A percentile compares a stretch with the other conserved stretches of the same genome.
phyloP scores from a whole-genome alignment of 53 echinoderm and acorn worm genomes.

The Mesocentrotus franciscanus region DNA sequence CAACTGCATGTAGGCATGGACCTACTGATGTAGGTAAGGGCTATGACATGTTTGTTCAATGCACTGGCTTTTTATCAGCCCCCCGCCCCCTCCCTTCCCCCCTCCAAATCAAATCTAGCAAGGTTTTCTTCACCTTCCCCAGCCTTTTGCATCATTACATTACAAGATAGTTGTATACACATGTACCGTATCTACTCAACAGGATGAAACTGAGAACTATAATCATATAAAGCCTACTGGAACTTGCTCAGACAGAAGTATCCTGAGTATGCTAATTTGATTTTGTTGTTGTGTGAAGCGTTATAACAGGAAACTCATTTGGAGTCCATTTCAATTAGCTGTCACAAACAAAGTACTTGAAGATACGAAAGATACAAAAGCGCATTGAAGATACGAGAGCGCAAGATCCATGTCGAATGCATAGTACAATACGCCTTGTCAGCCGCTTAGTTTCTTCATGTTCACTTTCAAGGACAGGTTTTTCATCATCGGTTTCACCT shows the following conservation, averaged over 20 bases:
- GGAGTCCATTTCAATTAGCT: background rate
- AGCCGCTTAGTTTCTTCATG: background rate
- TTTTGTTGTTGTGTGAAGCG: background rate
- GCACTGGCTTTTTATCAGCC: background rate
- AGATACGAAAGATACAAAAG: background rate
- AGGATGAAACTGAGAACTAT: no score
- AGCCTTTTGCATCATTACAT: background rate
- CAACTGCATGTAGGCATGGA: no score
- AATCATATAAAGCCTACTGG: no score
- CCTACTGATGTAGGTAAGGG: no score
- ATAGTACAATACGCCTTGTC: background rate
- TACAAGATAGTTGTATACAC: background rate
- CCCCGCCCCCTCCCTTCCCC: background rate
- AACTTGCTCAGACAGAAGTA: background rate
- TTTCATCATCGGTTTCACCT: background rate
- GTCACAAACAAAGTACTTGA: slow-evolving; percentile 16
- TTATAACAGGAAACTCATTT: background rate
- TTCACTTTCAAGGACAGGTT: background rate
- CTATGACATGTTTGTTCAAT: no score
- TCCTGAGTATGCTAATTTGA: background rate
- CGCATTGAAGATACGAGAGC: background rate
- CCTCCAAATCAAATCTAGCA: background rate
- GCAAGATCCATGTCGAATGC: background rate
- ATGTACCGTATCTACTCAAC: background rate
- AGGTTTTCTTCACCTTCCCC: no score